Base-by-base conservation (phyloP, 2,113 vertebrate genomes). In the Alouatta palliata region DNA sequence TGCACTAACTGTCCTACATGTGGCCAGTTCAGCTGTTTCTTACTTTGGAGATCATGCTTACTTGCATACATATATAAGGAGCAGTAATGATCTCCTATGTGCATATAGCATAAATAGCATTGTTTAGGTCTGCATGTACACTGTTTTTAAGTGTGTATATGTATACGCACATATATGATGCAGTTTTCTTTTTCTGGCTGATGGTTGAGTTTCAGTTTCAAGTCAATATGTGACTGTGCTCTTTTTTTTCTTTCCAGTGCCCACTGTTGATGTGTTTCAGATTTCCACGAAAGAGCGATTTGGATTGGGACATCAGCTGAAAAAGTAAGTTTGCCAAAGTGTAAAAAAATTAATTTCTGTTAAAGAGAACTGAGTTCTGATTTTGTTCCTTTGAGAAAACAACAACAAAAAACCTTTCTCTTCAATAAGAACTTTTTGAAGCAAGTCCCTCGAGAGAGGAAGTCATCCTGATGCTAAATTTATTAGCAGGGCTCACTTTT, bases 231-330 rank as follows among this genome's bases (percentile, higher is more conserved):
- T 84, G 32, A 94, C 56, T 73, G 30, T 49, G 17, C 30, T 16
- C 13, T 23, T 52, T 84, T 84, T 52, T 56, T 73, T 96, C 91
- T 95, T 80, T 98, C 0, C 98, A 99, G 99, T 99, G 98, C 99
- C 99, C 97, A 99, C 99, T 79, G 99, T 99, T 96, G 99, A 99
- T 98, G 99, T 99, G 85, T 99, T 99, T 99, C 99, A 99, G 96
- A 99, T 99, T 97, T 99, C 99, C 71, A 99, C 99, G 91, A 99
- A 99, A 97, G 99, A 99, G 88, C 98, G 99, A 94, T 99, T 99
- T 98, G 99, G 99, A 68, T 98, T 99, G 93, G 99, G 99, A 97
- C 99, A 99, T 98, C 99, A 99, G 95, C 97, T 99, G 93, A 99
- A 99, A 98, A 99, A 99, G 99, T 99, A 98, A 98, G 99, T 99